Base-by-base conservation (phyloP, 23 tunicate species). In the Botrylloides violaceus region DNA sequence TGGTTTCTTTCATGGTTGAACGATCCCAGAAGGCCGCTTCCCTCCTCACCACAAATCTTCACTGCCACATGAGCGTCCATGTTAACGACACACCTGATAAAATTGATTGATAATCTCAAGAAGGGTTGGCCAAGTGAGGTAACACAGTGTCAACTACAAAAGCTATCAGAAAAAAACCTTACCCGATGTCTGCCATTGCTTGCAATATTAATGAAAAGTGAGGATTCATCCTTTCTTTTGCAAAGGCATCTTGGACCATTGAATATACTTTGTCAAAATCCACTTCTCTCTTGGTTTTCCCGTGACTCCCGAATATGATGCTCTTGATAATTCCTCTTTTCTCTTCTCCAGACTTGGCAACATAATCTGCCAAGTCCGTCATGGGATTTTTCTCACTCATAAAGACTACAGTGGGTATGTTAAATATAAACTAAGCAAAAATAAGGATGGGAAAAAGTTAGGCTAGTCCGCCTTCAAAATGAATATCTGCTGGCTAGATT, bases 1-100 rank as follows among this genome's bases (percentile, higher is more conserved):
- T 68, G 57, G 28, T 68, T 68, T 28, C 47, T 68, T 37, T 68
- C 74, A 68, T 43, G 26, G 58, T 68, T 68, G 63, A 68, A 68
- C 9, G 58, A 26, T 4, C 74, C 74, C 25, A 43, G 7, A 26
- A 68, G 43, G 3, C 33, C 70, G 3, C 33, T 33, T 20, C 19
- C 49, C 20, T 64, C 70, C 5, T 39, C 57, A 6, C 58, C 74
- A 37, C 74, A 68, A 21, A 24, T 21, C 28, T 68, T 68, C 26
- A 68, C 74, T 6, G 20, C 25, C 25, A 68, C 37, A 68, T 68
- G 43, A 1, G 74, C 25, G 26, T 38, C 58, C 32, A 43, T 28
- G 2, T 68, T 56, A 24, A 68, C 58, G 28, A 26, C 43, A 68
- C 74, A 68, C 32, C 74, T 68, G 26, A 20, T 25, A 32, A 65